Percentiles rank a stretch among this genome's conserved stretches.
Conservation (phyloP, 2,888 invertebrate genomes). For the Clanis bilineata region DNA sequence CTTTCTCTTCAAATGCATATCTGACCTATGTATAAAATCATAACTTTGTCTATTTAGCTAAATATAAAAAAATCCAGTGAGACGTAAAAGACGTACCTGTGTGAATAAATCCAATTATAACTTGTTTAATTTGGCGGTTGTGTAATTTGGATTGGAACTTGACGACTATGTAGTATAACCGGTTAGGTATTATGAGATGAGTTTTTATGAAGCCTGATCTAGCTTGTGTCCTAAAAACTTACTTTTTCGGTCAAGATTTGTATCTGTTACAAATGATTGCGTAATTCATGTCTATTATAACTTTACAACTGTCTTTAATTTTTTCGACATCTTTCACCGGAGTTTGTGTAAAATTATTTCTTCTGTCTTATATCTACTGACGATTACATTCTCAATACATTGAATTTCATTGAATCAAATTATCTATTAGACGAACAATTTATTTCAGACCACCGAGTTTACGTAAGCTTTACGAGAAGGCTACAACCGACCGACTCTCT, state of each 20-base stretch:
- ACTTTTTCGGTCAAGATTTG: not conserved
- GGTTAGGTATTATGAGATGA: constrained; percentile 2
- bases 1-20: too few relatives aligned
- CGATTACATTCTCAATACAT: too few relatives aligned
- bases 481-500: constrained; percentile 86
- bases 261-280: not conserved
- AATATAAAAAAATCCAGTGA: too few relatives aligned
- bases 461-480: constrained; percentile 89
- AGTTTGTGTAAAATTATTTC: too few relatives aligned
- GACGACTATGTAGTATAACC: not conserved
- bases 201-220: not conserved
- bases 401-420: not conserved
- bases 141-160: not conserved
- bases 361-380: too few relatives aligned
- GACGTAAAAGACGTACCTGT: not conserved
- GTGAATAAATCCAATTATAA: constrained; percentile 15
- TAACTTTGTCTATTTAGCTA: too few relatives aligned
- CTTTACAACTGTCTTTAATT: too few relatives aligned
- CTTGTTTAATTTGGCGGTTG: constrained; percentile 1
- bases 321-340: too few relatives aligned
- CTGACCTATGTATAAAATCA: too few relatives aligned
- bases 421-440: not conserved
- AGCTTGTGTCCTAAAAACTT: not conserved
- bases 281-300: not conserved
- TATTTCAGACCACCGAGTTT: constrained; percentile 86